Base-by-base conservation (phyloP, 37 sponge, comb jelly and placozoan species). In the Cliona cf. orientalis region DNA sequence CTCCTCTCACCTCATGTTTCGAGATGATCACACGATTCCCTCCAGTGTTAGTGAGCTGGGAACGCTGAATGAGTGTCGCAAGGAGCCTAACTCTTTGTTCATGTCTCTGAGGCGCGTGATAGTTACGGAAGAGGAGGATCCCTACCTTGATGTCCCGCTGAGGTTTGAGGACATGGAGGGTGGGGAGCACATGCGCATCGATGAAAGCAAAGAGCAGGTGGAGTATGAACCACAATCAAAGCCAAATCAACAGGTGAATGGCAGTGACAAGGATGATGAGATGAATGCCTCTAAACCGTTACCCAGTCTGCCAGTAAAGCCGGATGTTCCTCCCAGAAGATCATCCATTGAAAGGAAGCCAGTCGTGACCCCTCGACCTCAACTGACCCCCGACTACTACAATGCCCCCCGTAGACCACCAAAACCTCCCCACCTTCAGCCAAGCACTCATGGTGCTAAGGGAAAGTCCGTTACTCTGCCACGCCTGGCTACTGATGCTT, bases 51-150 rank as follows among this genome's bases (percentile, higher is more conserved):
- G 29, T 49, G 66, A 78, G 49, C 23, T 65, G 66, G 78, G 78
- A 17, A 39, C 26, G 1, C 78, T 78, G 49, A 63, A 78, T 37
- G 78, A 78, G 49, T 42, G 64, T 38, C 63, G 46, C 17, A 37
- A 25, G 5, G 33, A 61, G 21, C 78, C 78, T 6, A 49, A 78
- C 17, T 11, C 40, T 0, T 22, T 23, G 31, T 39, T 78, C 34
- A 46, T 64, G 33, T 66, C 78, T 11, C 28, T 78, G 21, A 65
- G 63, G 12, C 43, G 78, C 0, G 45, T 78, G 44, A 37, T 78
- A 0, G 64, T 78, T 17, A 78, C 66, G 29, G 66, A 64, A 29
- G 64, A 78, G 12, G 78, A 78, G 33, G 78, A 78, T 26, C 78
- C 78, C 28, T 78, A 78, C 33, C 63, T 62, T n/a, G 42, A 65